Evolutionary conservation across 2,797 vertebrate genomes (phyloP), one percentile per base, ranked within the genome.

Genomic region (Xiphophorus birchmanni): DNA sequence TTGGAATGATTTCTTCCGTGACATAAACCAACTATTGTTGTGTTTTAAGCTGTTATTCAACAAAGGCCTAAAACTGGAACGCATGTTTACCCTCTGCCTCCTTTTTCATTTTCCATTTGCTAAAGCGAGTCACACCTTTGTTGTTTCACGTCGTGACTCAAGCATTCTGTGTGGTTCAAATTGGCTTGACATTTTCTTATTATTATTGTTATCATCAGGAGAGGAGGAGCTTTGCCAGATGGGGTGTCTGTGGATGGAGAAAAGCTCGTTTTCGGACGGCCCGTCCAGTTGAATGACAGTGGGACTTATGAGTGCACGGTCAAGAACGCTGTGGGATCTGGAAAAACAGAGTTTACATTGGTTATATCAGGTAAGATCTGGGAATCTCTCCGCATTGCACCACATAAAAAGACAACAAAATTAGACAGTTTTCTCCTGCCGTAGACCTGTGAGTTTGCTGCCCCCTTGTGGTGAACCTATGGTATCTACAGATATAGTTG

Each of bases 291-390:
- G 74, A 92, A 94, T 10, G 95, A 96, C 91, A 92, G 88, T 1
- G 96, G 95, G 23, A 56, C 91, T 8, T 96, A 95, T 7, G 76
- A 93, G 83, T 95, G 95, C 29, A 75, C 73, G 75, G 92, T 84
- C 52, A 83, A 5, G 7, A 96, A 96, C 88, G 45, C 0, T 0
- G 83, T 94, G 10, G 95, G 95, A 76, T 44, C 26, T 0, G 89
- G 79, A 9, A 90, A 67, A 80, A 17, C 88, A 0, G 93, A 95
- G 45, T 90, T 90, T 4, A n/a, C 2, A 0, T 6, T 96, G 74
- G 48, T 45, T 0, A 32, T 94, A 18, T 2, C 76, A 72, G 86
- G 95, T 95, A 77, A 80, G 81, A 18, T 6, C 7, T 18, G 42
- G 8, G 35, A 37, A 18, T 15, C 37, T 58, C 45, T 47, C n/a